These are phyloP conservation scores for Channa argus DNA, from an alignment of 2,113 vertebrate species.

Conservation along the genomic window DNA sequence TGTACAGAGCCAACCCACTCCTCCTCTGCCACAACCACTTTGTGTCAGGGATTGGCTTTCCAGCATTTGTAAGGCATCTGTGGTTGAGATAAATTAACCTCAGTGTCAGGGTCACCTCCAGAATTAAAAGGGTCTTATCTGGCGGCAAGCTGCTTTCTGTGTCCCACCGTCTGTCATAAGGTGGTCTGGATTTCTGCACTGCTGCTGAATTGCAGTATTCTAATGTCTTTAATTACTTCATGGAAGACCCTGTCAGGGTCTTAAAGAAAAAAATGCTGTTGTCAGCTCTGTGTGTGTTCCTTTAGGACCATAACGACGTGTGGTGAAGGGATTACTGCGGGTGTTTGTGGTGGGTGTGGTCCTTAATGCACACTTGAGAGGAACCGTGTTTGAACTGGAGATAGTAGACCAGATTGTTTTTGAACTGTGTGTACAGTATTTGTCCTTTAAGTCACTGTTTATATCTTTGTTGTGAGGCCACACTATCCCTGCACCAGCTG, in stretches of 20 bases:
- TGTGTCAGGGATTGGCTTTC: slow-evolving; percentile 57
- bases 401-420: slow-evolving; percentile 44
- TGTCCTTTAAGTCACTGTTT: slow-evolving; percentile 27
- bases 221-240: slow-evolving; percentile 43
- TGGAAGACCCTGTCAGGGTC: slow-evolving; percentile 33
- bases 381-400: slow-evolving; percentile 61
- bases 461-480: slow-evolving; percentile 33
- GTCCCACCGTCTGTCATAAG: neutral
- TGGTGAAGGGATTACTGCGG: slow-evolving; percentile 33
- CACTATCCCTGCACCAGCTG: slow-evolving; percentile 32
- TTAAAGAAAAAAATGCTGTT: slow-evolving; percentile 23
- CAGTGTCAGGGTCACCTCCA: slow-evolving; percentile 51
- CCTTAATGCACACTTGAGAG: slow-evolving; percentile 44
- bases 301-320: slow-evolving; percentile 5
- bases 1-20: slow-evolving; percentile 9
- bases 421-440: slow-evolving; percentile 20
- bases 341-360: slow-evolving; percentile 62
- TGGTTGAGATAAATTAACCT: slow-evolving; percentile 53
- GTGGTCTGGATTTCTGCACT: slow-evolving; percentile 7
- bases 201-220: slow-evolving; percentile 26
- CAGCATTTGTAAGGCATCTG: slow-evolving; percentile 13
- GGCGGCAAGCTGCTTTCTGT: slow-evolving; percentile 51
- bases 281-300: slow-evolving; percentile 37
- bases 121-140: slow-evolving; percentile 53
- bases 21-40: slow-evolving; percentile 24